Evolutionary conservation across 2,888 invertebrate species (phyloP), one percentile per base, ranked within the genome.

Genomic region (Synanthedon myopaeformis): DNA sequence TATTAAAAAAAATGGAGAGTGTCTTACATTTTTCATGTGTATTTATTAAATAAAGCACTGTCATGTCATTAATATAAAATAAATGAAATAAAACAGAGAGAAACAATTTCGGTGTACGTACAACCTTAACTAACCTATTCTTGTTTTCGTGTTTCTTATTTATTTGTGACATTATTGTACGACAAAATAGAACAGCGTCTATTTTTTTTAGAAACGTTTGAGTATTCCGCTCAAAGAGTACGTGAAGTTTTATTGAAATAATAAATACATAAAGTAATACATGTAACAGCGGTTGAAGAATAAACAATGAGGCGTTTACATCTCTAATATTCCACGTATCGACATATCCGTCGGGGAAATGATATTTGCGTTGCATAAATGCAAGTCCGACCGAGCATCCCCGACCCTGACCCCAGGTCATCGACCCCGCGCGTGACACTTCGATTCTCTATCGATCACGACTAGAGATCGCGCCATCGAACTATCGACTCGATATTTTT

Each of bases 391-490:
- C 67, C 67, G 67, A 67, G 66, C 63, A 68, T 69, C 77, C 73
- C 66, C 82, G 85, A 83, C 87, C 87, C 82, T 86, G 86, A 87
- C 85, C 86, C 64, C 61, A 70, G 85, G 82, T 68, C 81, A 70
- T 74, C 66, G 76, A 84, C 77, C 83, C 73, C 72, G 79, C 79
- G 75, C 87, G 87, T 87, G 87, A 86, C 86, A 86, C 82, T 85
- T 84, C 80, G 83, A 82, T 84, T 79, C 77, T 80, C 82, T 79
- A 86, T 86, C 84, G 86, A 86, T 86, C 87, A 86, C 86, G 87
- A 87, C 83, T 68, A 61, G 61, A 66, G 73, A 82, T 79, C 79
- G 78, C 69, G 69, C 70, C 67, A 72, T 76, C 73, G 70, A 68
- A 68, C 69, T 68, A 79, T 80, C 79, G 79, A 68, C 74, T 78